A percentile compares a stretch with the other conserved stretches of the same genome.
These are phyloP conservation scores for Tapirus indicus DNA, from an alignment of 2,797 vertebrate species.

Conservation along the genomic window DNA sequence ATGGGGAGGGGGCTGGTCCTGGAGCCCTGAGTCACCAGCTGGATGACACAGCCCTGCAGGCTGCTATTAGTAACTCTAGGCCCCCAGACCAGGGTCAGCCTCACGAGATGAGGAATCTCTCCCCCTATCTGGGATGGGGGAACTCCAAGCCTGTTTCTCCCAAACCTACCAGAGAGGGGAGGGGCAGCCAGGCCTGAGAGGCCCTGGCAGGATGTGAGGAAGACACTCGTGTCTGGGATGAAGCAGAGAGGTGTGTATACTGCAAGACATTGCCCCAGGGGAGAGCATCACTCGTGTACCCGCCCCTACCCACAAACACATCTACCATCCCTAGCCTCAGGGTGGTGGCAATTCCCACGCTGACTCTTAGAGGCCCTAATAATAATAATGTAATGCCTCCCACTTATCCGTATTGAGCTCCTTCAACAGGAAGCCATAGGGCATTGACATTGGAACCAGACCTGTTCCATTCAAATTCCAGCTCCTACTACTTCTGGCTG, in stretches of 20 bases:
- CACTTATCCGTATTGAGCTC: neutral
- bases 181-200: neutral
- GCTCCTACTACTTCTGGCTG: neutral
- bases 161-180: neutral
- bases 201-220: conserved; percentile 68
- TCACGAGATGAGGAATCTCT: conserved; percentile 68
- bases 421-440: neutral
- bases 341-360: conserved; percentile 39
- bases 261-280: conserved; percentile 12
- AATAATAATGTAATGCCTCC: neutral
- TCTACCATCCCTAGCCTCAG: neutral
- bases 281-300: neutral
- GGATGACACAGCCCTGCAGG: conserved; percentile 70
- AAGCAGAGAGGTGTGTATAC: neutral
- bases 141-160: conserved; percentile 71
- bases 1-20: conserved; percentile 35
- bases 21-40: conserved; percentile 72
- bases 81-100: conserved; percentile 53
- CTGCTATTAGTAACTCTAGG: conserved; percentile 70
- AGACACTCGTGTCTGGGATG: conserved; percentile 66
- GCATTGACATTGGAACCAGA: neutral
- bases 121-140: conserved; percentile 29
- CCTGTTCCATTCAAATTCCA: neutral
- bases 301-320: neutral
- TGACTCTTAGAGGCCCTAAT: conserved; percentile 1